A percentile compares a stretch with the other conserved stretches of the same genome.
These are phyloP conservation scores for Rhagoletis zephyria DNA, from an alignment of 1,140 invertebrate species.

Conservation along the genomic window DNA sequence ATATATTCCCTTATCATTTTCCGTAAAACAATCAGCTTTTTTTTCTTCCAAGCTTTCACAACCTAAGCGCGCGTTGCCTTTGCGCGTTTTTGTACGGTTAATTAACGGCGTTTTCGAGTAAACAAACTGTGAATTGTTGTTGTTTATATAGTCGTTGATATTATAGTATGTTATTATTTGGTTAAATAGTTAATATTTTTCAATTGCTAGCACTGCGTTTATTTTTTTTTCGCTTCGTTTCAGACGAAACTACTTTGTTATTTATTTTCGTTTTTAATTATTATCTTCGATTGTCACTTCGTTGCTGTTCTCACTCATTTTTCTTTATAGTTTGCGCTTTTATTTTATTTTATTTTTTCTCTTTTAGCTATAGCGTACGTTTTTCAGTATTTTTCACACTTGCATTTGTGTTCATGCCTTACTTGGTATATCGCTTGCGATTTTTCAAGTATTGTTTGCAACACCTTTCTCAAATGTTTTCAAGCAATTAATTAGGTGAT, in stretches of 20 bases:
- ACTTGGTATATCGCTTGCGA: neutral
- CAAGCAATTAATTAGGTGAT: constrained; percentile 24
- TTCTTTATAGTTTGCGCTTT: neutral
- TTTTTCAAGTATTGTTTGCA: constrained; percentile 40
- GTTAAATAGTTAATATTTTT: neutral
- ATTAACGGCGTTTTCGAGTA: no score
- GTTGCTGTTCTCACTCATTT: constrained; percentile 36
- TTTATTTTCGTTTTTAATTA: constrained; percentile 15
- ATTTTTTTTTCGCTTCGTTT: neutral
- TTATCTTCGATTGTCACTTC: constrained; percentile 18
- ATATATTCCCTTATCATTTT: no score
- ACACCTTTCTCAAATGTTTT: constrained; percentile 36
- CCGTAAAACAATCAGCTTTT: neutral
- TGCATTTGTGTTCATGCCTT: constrained; percentile 41
- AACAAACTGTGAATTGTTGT: neutral
- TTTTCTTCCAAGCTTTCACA: constrained; percentile 21
- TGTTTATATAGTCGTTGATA: neutral
- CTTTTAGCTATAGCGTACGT: no score
- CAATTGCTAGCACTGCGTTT: neutral
- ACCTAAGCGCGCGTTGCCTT: neutral
- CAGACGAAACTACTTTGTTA: neutral
- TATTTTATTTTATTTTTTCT: neutral
- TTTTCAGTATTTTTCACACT: constrained; percentile 31
- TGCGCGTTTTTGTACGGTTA: neutral
- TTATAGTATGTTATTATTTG: neutral